Conservation (phyloP, 1,140 invertebrate species). For the Pseudomyrmex gracilis region DNA sequence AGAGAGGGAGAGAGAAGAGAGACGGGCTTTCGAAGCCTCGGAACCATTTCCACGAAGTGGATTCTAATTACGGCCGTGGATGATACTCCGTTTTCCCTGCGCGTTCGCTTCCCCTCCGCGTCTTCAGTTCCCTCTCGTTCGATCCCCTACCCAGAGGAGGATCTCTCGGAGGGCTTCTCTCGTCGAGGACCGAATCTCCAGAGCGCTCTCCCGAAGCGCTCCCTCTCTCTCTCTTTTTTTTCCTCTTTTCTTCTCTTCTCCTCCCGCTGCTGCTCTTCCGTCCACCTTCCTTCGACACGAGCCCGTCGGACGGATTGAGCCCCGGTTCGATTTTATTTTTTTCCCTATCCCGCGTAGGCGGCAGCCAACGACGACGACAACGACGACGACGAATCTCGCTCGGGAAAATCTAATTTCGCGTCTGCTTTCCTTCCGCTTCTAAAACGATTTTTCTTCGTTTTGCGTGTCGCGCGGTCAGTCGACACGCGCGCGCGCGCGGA, state of each 20-base stretch:
- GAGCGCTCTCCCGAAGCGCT: not conserved
- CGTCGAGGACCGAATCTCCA: slow-evolving; percentile 43
- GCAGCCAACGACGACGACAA: slow-evolving; percentile 25
- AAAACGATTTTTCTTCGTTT: slow-evolving; percentile 56
- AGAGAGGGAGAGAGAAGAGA: not conserved
- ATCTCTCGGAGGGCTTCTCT: not conserved
- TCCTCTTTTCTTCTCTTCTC: not conserved
- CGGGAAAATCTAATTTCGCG: slow-evolving; percentile 71
- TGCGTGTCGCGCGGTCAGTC: slow-evolving; percentile 52
- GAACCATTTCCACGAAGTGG: slow-evolving; percentile 74
- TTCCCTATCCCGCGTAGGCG: not conserved
- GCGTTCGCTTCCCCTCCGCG: slow-evolving; percentile 42
- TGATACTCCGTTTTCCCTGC: slow-evolving; percentile 68
- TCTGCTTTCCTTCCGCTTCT: slow-evolving; percentile 54
- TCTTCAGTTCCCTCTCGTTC: slow-evolving; percentile 34
- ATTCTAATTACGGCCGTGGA: slow-evolving; percentile 77
- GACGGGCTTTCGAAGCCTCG: slow-evolving; percentile 60
- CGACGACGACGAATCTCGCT: slow-evolving; percentile 45
- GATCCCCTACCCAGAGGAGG: not conserved
- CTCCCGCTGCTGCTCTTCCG: slow-evolving; percentile 3
- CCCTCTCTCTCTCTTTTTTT: slow-evolving; percentile 9
- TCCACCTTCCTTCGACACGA: slow-evolving; percentile 31
- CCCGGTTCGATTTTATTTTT: slow-evolving; percentile 14
- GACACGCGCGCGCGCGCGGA: slow-evolving; percentile 3
- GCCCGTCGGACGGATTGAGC: slow-evolving; percentile 47